Evolutionary conservation across 2,888 invertebrate genomes (phyloP).

Genomic region (Spodoptera picta): DNA sequence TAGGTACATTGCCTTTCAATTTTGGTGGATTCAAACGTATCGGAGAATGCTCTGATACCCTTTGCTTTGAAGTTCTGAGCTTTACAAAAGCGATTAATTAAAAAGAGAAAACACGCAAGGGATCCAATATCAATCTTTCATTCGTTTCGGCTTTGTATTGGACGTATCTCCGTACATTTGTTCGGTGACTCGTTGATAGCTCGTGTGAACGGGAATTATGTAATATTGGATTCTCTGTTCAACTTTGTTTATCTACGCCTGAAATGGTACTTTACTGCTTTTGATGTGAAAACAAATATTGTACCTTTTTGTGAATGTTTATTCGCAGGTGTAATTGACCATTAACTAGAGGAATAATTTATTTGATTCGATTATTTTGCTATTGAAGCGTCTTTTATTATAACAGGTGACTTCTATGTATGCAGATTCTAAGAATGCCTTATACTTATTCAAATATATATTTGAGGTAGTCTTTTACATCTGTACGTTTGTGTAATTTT

Average conservation of each 20-base stretch:
- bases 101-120: conserved; percentile 65
- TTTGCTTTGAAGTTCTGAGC: conserved; percentile 70
- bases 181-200: conserved; percentile 31
- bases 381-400: no score
- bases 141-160: conserved; percentile 54
- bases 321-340: neutral
- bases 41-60: conserved; percentile 61
- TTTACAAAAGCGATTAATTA: conserved; percentile 75
- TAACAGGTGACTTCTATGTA: no score
- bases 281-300: conserved; percentile 30
- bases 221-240: conserved; percentile 46
- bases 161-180: conserved; percentile 47
- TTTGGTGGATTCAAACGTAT: conserved; percentile 59
- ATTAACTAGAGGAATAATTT: no score
- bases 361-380: no score
- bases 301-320: conserved; percentile 9
- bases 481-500: no score
- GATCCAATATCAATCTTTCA: conserved; percentile 67
- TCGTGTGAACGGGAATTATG: conserved; percentile 37
- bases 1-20: conserved; percentile 58
- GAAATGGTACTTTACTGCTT: conserved; percentile 23
- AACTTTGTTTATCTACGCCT: conserved; percentile 37
- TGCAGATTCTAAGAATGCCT: no score
- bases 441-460: no score
- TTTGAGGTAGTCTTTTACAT: no score